These are phyloP conservation scores for Drosophila affinis DNA, from an alignment of 2,888 invertebrate species.

Conservation along the genomic window DNA sequence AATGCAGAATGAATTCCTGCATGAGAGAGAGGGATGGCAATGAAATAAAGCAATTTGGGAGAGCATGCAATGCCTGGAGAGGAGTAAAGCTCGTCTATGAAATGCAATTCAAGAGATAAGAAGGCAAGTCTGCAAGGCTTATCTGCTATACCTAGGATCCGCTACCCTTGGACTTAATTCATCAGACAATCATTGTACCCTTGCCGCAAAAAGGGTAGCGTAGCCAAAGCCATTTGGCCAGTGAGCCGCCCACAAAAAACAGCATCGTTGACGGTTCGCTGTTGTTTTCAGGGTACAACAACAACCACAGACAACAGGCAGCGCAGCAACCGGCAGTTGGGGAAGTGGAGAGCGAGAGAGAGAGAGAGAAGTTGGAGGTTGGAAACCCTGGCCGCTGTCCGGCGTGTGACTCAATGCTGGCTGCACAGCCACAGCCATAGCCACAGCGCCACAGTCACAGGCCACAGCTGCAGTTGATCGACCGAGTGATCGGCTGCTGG, in stretches of 20 bases:
- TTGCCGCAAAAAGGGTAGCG: slow-evolving; percentile 10
- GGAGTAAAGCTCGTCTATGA: too few species aligned
- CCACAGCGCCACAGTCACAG: too few species aligned
- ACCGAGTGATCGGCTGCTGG: slow-evolving; percentile 66
- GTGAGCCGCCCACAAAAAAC: slow-evolving; percentile 71
- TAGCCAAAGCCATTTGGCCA: slow-evolving; percentile 65
- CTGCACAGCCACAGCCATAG: slow-evolving; percentile 48
- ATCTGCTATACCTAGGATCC: too few species aligned
- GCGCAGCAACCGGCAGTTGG: slow-evolving; percentile 51
- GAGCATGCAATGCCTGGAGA: too few species aligned
- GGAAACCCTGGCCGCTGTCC: slow-evolving; percentile 56
- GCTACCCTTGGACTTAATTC: neutral
- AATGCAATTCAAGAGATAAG: too few species aligned
- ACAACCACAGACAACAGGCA: slow-evolving; percentile 42
- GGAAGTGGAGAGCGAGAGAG: slow-evolving; percentile 32
- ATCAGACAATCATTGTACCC: slow-evolving; percentile 10
- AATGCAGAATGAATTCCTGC: too few species aligned
- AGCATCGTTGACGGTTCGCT: slow-evolving; percentile 25
- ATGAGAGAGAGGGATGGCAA: neutral
- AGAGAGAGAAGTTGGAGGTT: slow-evolving; percentile 48
- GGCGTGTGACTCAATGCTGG: slow-evolving; percentile 71
- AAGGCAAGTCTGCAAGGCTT: too few species aligned
- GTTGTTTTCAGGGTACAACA: slow-evolving; percentile 40
- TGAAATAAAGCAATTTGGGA: neutral
- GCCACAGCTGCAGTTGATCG: slow-evolving; percentile 65